These are phyloP conservation scores for Plusia festucae DNA, from an alignment of 2,888 invertebrate species.

Conservation along the genomic window DNA sequence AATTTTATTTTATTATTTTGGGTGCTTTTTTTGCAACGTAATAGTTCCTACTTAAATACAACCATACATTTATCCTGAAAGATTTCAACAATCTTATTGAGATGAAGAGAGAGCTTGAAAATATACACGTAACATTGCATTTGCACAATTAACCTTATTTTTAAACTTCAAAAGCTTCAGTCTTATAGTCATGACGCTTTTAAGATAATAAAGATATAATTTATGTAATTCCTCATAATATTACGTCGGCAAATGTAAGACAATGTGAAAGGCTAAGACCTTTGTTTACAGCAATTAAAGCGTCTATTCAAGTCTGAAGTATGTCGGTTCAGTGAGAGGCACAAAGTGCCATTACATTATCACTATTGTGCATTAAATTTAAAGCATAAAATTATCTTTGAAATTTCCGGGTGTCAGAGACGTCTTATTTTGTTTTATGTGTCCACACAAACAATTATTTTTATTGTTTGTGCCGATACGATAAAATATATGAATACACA, in stretches of 20 bases:
- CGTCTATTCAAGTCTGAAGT: conserved; percentile 6
- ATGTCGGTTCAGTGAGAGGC: background rate
- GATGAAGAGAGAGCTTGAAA: background rate
- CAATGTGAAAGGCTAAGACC: conserved; percentile 8
- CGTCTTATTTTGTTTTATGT: background rate
- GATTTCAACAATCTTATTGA: background rate
- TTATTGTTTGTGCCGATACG: background rate
- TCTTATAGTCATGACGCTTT: background rate
- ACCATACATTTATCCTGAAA: background rate
- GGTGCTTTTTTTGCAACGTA: too few relatives aligned
- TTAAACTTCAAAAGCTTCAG: background rate
- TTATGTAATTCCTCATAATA: conserved; percentile 6
- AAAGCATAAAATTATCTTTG: background rate
- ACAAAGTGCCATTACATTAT: background rate
- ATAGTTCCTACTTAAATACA: too few relatives aligned
- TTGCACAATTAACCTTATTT: conserved; percentile 4
- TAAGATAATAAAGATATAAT: conserved; percentile 2
- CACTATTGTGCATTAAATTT: background rate
- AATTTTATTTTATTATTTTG: too few relatives aligned
- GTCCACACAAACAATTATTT: background rate
- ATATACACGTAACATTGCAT: background rate
- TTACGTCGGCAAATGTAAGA: background rate
- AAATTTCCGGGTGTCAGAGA: background rate
- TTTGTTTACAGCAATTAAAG: conserved; percentile 12
- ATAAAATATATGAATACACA: too few relatives aligned